Evolutionary conservation across 23 tunicate species (phyloP).

Genomic region (Halocynthia roretzi): DNA sequence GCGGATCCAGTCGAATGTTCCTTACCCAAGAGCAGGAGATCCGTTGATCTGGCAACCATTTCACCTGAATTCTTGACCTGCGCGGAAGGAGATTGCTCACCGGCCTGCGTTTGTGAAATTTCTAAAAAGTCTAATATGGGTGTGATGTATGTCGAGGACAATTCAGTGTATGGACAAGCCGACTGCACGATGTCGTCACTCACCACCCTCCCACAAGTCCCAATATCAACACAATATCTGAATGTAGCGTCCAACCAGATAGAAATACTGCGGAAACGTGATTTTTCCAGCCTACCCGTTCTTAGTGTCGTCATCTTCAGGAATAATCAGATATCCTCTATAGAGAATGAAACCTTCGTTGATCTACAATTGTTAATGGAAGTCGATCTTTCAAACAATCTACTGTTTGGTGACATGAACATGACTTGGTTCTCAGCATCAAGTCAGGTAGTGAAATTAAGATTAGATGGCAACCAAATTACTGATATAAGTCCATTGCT

Average conservation of each 20-base stretch:
- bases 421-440: background rate
- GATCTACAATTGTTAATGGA: background rate
- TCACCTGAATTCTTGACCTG: slow-evolving; percentile 6
- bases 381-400: slow-evolving; percentile 10
- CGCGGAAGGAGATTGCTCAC: slow-evolving; percentile 12
- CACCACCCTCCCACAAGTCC: slow-evolving; percentile 11
- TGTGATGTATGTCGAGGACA: background rate
- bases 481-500: background rate
- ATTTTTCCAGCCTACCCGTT: background rate
- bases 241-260: slow-evolving; percentile 22
- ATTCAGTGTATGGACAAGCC: background rate
- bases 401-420: background rate
- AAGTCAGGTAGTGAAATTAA: slow-evolving; percentile 2
- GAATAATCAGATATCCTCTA: background rate
- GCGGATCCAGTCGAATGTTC: slow-evolving; percentile 11
- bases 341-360: slow-evolving; percentile 3
- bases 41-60: background rate
- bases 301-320: slow-evolving; percentile 10
- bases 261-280: background rate
- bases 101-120: slow-evolving; percentile 13
- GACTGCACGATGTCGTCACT: slow-evolving; percentile 12
- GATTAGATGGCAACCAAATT: slow-evolving; percentile 20
- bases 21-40: background rate
- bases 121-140: background rate
- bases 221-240: slow-evolving; percentile 7